Conservation (phyloP, 2,888 invertebrate species). For the Ariolimax columbianus region DNA sequence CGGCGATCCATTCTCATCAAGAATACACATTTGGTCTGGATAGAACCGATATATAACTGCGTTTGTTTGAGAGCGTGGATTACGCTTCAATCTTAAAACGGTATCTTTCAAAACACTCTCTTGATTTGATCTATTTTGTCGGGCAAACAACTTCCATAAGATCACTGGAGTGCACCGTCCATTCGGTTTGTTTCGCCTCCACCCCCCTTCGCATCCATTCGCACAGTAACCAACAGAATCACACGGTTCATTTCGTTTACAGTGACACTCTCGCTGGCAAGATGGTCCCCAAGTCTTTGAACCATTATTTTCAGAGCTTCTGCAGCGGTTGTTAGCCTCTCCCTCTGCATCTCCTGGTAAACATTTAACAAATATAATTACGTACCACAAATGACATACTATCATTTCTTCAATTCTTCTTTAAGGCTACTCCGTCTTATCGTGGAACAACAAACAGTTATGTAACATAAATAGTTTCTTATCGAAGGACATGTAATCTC, state of each 20-base stretch:
- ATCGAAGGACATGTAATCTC: too few species aligned
- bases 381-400: too few species aligned
- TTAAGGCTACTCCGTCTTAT: too few species aligned
- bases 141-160: too few species aligned
- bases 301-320: neutral
- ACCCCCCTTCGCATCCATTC: neutral
- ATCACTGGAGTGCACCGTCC: neutral
- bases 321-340: too few species aligned
- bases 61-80: neutral
- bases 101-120: neutral
- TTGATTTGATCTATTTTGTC: neutral
- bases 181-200: neutral
- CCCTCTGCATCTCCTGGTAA: too few species aligned
- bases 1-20: neutral
- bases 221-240: neutral
- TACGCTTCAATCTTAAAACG: neutral
- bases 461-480: too few species aligned
- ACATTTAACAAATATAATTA: too few species aligned
- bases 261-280: conserved; percentile 7
- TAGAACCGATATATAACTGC: neutral
- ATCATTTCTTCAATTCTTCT: too few species aligned
- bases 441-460: too few species aligned
- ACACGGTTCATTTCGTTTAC: neutral
- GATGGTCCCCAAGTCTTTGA: conserved; percentile 20
- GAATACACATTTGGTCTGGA: neutral